A percentile compares a stretch with the other conserved stretches of the same genome.
Evolutionary conservation across 2,113 vertebrate genomes (phyloP).

Genomic region (Acrocephalus arundinaceus): DNA sequence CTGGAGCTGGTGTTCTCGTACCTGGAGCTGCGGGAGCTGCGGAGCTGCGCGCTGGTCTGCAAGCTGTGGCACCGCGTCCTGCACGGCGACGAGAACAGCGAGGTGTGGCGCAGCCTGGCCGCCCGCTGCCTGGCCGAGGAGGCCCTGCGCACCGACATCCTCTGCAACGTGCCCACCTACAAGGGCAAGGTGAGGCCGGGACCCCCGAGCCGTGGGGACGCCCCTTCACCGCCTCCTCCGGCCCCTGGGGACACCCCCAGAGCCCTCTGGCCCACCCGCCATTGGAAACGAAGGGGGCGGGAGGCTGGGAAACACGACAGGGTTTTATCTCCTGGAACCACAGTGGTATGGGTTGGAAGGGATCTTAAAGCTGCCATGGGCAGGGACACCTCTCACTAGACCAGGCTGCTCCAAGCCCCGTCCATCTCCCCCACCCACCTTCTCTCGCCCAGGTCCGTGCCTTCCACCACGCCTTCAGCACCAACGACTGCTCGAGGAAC

Average conservation of each 20-base stretch:
- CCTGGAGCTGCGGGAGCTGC: conserved; percentile 88
- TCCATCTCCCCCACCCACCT: not conserved
- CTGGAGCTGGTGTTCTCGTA: conserved; percentile 94
- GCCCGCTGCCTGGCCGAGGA: conserved; percentile 87
- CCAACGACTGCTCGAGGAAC: conserved; percentile 96
- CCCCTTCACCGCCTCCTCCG: not conserved
- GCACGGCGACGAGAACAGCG: conserved; percentile 93
- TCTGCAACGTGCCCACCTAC: conserved; percentile 94
- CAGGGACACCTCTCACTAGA: not conserved
- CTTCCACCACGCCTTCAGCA: conserved; percentile 93
- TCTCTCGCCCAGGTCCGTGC: conserved; percentile 83
- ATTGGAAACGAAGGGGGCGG: not conserved
- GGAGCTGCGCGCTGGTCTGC: conserved; percentile 88
- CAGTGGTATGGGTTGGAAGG: not conserved
- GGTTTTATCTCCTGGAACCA: not conserved
- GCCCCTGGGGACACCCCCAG: rapidly evolving
- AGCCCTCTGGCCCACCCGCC: not conserved
- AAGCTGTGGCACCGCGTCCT: conserved; percentile 93
- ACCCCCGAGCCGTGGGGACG: not conserved
- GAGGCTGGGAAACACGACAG: not conserved
- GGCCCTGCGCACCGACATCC: conserved; percentile 92
- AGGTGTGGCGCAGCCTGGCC: conserved; percentile 96
- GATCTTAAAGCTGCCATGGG: not conserved
- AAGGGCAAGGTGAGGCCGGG: conserved; percentile 88
- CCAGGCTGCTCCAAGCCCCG: not conserved